These are phyloP conservation scores for Labrus mixtus DNA, from an alignment of 2,113 vertebrate species.

Conservation along the genomic window DNA sequence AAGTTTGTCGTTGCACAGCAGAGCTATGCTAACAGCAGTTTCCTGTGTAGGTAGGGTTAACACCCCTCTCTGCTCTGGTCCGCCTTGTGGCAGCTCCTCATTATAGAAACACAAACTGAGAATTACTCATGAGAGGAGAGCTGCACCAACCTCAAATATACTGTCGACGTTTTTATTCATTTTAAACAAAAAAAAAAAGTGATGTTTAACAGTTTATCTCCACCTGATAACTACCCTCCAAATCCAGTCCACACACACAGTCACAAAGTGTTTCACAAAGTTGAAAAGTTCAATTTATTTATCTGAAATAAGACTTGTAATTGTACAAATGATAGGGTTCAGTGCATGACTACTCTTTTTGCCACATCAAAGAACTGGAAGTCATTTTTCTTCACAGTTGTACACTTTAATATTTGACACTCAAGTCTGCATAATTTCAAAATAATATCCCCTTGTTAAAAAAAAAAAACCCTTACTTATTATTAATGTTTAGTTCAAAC, in stretches of 20 bases:
- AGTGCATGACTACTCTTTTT: not conserved
- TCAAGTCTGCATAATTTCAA: not conserved
- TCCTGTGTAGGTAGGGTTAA: constrained; percentile 17
- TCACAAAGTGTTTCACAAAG: not conserved
- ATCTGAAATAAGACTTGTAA: not conserved
- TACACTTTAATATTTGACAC: not conserved
- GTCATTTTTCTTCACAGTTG: not conserved
- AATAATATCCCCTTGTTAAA: too few relatives aligned
- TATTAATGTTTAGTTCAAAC: too few relatives aligned
- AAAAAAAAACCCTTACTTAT: not conserved
- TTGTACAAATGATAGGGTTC: not conserved
- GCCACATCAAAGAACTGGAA: not conserved
- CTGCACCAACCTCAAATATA: constrained; percentile 3
- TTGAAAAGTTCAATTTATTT: not conserved
- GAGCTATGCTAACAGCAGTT: not conserved
- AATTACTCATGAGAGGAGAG: not conserved
- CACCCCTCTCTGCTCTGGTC: constrained; percentile 18
- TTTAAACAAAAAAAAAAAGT: not conserved
- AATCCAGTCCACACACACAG: not conserved
- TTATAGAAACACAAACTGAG: too few relatives aligned
- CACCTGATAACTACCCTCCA: not conserved
- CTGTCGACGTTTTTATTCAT: not conserved
- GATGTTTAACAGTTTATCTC: not conserved
- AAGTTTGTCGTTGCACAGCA: not conserved
- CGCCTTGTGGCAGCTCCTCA: not conserved